Base-by-base conservation (phyloP, 2,797 vertebrate species). In the Lagothrix lagotricha region DNA sequence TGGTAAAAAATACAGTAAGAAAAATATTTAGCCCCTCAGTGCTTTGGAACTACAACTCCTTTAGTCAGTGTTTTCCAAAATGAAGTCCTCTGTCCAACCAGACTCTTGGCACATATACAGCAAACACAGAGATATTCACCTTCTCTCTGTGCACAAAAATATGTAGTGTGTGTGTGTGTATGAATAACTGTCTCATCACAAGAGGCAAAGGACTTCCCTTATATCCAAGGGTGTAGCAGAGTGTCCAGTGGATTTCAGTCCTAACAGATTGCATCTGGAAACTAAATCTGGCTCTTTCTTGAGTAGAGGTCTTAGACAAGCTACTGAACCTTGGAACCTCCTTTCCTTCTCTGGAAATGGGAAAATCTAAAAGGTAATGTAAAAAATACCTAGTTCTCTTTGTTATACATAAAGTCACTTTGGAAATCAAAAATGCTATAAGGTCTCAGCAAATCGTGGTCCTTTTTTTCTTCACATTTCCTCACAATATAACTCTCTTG, bases 341-440 rank as follows among this genome's bases (percentile, higher is more conserved):
- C 93, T 52, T 61, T 84, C 14, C 22, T 91, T 89, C 22, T 48
- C 36, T 92, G 46, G 57, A 94, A 96, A 93, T 79, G 41, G 44
- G 8, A 46, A 97, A 95, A 91, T 93, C 7, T 64, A 41, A 95
- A 96, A 41, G 11, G 61, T 39, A 75, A 36, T 79, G 88, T 57
- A 7, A 22, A 86, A 90, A 88, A 81, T 19, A 58, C 20, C 26
- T 54, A 54, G 61, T 88, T 94, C 22, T 70, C 9, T 72, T 57
- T 7, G 10, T 67, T 73, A 48, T 46, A 11, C 46, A 57, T 72
- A 33, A 93, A 83, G 54, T 81, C 12, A 75, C 0, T 89, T 75
- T 86, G n/a, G 39, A 80, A 88, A 72, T 36, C 64, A n/a, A 82
- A 76, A 54, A 6, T 61, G 39, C 88, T 81, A 70, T 24, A 92